Evolutionary conservation across 2,113 vertebrate genomes (phyloP).

Genomic region (mouse (Mus musculus)): DNA sequence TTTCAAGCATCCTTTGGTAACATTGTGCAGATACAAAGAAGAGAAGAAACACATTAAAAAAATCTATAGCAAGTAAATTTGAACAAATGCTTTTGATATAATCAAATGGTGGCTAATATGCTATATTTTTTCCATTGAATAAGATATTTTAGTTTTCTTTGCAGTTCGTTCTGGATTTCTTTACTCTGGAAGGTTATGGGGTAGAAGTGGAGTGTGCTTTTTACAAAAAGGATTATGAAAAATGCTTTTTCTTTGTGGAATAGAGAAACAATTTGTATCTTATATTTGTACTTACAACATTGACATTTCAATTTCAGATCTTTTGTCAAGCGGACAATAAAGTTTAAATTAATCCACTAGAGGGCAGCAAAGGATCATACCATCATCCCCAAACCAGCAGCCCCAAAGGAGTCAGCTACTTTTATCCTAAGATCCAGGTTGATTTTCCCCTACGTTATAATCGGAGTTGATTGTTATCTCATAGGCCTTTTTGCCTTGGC

Average conservation of each 20-base stretch:
- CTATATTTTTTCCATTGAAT: background rate
- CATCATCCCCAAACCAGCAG: constrained; percentile 9
- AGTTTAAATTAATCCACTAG: constrained; percentile 65
- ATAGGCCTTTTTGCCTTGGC: background rate
- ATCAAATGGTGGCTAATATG: background rate
- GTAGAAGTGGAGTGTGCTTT: background rate
- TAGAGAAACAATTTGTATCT: background rate
- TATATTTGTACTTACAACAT: constrained; percentile 37
- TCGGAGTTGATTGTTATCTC: background rate
- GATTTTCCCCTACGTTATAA: background rate
- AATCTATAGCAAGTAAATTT: constrained; percentile 4
- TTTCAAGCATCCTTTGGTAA: background rate
- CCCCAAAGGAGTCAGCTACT: background rate
- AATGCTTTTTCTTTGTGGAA: background rate
- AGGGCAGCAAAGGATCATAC: constrained; percentile 49
- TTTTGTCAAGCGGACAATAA: background rate
- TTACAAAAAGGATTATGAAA: background rate
- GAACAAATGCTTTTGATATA: constrained; percentile 27
- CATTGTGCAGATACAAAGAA: background rate
- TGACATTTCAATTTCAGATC: constrained; percentile 40
- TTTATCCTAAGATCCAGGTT: background rate
- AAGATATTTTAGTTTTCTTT: background rate
- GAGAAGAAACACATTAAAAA: background rate
- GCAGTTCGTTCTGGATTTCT: background rate
- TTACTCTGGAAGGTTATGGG: background rate